Percentiles rank a stretch among this genome's conserved stretches.
Evolutionary conservation across 2,113 vertebrate species (phyloP).

Genomic region (Alosa alosa): DNA sequence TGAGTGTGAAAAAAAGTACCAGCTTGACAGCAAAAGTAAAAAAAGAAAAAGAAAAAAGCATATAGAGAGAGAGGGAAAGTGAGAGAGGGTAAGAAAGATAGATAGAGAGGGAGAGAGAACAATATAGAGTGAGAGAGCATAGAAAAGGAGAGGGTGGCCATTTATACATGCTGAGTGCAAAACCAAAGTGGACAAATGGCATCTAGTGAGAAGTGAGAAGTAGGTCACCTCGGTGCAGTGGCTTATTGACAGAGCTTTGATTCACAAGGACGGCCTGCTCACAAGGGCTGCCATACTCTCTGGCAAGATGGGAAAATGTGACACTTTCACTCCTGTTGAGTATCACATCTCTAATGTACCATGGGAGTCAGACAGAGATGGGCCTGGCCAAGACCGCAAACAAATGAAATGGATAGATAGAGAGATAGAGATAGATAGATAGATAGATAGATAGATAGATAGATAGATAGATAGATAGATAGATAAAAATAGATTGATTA

Average conservation of each 20-base stretch:
- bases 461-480: not conserved
- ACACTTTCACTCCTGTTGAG: not conserved
- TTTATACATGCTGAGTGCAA: not conserved
- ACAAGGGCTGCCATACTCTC: no score
- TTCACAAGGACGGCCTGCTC: not conserved
- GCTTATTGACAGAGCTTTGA: constrained; percentile 5
- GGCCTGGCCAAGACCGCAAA: not conserved
- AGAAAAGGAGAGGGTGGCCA: not conserved
- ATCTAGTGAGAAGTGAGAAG: not conserved
- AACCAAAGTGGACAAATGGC: not conserved
- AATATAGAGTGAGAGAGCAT: not conserved
- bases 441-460: not conserved
- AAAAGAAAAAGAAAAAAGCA: not conserved
- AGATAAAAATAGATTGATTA: no score
- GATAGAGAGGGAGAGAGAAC: not conserved
- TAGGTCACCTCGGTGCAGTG: not conserved
- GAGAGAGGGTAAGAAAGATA: not conserved
- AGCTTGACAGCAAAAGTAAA: constrained; percentile 2
- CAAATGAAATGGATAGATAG: not conserved
- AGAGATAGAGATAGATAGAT: not conserved
- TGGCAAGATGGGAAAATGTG: not conserved
- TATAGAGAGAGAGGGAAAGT: not conserved
- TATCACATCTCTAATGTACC: not conserved
- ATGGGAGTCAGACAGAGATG: not conserved
- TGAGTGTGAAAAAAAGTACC: not conserved